Base-by-base conservation (phyloP, 2,113 vertebrate genomes). In the Astur gentilis region DNA sequence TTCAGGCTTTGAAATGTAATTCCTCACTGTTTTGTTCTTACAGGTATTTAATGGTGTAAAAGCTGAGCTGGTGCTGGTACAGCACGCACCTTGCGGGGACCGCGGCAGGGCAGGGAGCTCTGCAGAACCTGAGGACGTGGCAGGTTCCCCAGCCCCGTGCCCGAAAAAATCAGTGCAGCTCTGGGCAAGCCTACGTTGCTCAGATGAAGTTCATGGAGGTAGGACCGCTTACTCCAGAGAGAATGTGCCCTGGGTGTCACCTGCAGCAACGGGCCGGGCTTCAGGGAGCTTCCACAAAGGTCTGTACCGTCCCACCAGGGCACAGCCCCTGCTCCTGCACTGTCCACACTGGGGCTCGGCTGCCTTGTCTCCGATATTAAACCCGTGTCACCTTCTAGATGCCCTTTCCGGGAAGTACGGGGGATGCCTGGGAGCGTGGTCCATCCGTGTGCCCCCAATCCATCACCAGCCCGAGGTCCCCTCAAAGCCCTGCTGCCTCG, bases 381-480 rank as follows among this genome's bases (percentile, higher is more conserved):
- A 42, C 42, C 57, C 11, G 1, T 0, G 2, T 10, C 88, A 40
- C 55, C 55, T 42, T 61, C 32, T 11, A 4, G 11, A 4, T 32
- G 34, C 34, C 14, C 34, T 36, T 71, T 13, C 38, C 20, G 25
- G 18, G 18, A 44, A 27, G 47, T 3, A 10, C 2, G 2, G 19
- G n/a, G 55, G 31, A 6, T 16, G 38, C 14, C 34, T 40, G 54
- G 36, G 50, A 60, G 34, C 0, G 1, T 58, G 60, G 31, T 47
- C 31, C n/a, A 9, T 17, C 45, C 2, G 0, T 0, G 2, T 16
- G 27, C 17, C 18, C 50, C 44, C 55, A 10, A 0, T 16, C 61
- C 38, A 16, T 13, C 26, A 16, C 44, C 58, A 45, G 34, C 27
- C 47, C 49, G 36, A 7, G 32, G 13, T 3, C n/a, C 26, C 34